Evolutionary conservation across 2,797 vertebrate genomes (phyloP).

Genomic region (Ispidina picta): DNA sequence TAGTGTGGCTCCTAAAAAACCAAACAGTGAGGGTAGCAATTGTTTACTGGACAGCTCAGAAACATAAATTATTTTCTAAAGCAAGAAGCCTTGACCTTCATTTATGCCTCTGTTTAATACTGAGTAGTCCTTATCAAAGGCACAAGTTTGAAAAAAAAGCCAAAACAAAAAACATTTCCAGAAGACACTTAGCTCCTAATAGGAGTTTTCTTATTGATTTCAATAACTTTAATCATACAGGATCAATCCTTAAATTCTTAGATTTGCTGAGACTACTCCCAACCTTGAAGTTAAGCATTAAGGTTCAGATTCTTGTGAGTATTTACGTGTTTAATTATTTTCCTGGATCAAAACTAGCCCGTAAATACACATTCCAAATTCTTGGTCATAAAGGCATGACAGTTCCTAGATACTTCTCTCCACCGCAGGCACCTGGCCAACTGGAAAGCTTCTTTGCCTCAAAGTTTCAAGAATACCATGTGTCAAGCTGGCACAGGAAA

Average conservation of each 20-base stretch:
- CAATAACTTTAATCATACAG: neutral
- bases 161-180: neutral
- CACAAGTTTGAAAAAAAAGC: neutral
- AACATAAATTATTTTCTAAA: neutral
- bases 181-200: neutral
- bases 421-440: conserved; percentile 6
- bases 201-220: neutral
- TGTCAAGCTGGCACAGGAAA: neutral
- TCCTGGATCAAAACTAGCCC: conserved; percentile 34
- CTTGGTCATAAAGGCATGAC: conserved; percentile 62
- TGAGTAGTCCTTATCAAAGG: neutral
- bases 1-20: neutral
- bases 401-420: conserved; percentile 50
- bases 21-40: neutral
- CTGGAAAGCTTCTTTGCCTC: conserved; percentile 28
- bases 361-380: conserved; percentile 41
- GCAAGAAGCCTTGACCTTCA: neutral
- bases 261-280: neutral
- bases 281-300: conserved; percentile 49
- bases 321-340: conserved; percentile 60
- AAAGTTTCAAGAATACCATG: neutral
- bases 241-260: neutral
- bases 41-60: neutral
- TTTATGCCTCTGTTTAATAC: neutral
- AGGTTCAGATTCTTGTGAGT: neutral